phyloP scores from a whole-genome alignment of 1,140 invertebrate species.

The Eueides isabella region DNA sequence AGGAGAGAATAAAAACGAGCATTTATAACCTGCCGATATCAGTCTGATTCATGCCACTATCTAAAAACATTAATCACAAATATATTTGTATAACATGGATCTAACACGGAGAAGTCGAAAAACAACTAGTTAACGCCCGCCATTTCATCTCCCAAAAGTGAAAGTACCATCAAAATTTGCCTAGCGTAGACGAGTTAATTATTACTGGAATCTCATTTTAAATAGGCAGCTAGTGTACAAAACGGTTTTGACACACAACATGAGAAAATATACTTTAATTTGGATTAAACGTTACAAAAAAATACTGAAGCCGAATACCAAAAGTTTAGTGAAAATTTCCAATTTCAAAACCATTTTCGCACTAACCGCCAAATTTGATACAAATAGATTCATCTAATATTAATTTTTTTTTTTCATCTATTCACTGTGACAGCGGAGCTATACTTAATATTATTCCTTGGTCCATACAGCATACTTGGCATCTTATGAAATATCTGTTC shows the following conservation, averaged over 20 bases:
- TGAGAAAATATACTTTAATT: background rate
- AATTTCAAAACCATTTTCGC: background rate
- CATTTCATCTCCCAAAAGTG: background rate
- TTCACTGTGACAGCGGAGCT: slow-evolving; percentile 72
- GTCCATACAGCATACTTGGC: slow-evolving; percentile 77
- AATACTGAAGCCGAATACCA: background rate
- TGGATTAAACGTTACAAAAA: background rate
- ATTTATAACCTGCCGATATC: slow-evolving; percentile 4
- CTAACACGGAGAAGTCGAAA: slow-evolving; percentile 64
- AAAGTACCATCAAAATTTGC: slow-evolving; percentile 13
- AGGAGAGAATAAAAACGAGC: slow-evolving; percentile 1
- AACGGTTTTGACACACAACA: background rate
- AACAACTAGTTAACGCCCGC: slow-evolving; percentile 11
- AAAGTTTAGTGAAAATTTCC: background rate
- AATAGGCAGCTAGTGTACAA: background rate
- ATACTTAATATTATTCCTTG: slow-evolving; percentile 75
- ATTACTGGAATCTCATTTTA: background rate
- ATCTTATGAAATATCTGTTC: slow-evolving; percentile 50
- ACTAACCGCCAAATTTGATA: background rate
- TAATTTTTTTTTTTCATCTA: slow-evolving; percentile 41
- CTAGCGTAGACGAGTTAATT: background rate
- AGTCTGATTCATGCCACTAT: slow-evolving; percentile 48
- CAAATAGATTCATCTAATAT: background rate
- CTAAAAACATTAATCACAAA: slow-evolving; percentile 71
- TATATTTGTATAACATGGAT: slow-evolving; percentile 67